A percentile compares a stretch with the other conserved stretches of the same genome.
Evolutionary conservation across 1,140 invertebrate species (phyloP).

Genomic region (Pseudomyrmex sp.): DNA sequence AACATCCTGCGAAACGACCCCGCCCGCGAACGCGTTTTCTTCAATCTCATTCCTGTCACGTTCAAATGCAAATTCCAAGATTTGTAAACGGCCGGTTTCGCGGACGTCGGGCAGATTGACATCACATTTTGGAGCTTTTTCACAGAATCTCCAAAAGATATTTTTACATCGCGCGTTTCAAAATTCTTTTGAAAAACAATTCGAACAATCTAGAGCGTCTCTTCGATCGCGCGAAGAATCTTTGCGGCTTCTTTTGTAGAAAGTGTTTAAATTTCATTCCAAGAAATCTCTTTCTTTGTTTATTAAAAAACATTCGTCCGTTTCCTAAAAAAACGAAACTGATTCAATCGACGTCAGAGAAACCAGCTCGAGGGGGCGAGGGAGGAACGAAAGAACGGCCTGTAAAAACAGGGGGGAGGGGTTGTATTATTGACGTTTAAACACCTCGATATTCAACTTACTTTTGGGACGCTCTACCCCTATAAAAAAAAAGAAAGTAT

Average conservation of each 20-base stretch:
- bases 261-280: no score
- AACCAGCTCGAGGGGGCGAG: slow-evolving; percentile 3
- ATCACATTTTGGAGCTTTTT: not conserved
- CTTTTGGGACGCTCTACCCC: slow-evolving; percentile 86
- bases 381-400: slow-evolving; percentile 71
- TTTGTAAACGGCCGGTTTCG: slow-evolving; percentile 11
- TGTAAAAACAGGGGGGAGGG: slow-evolving; percentile 70
- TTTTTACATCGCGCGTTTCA: no score
- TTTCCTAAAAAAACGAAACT: not conserved
- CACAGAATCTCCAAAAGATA: no score
- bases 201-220: no score
- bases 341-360: slow-evolving; percentile 44
- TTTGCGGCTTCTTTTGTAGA: no score
- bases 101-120: slow-evolving; percentile 5
- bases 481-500: slow-evolving; percentile 84
- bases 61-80: slow-evolving; percentile 29
- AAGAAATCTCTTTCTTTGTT: not conserved
- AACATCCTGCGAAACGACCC: not conserved
- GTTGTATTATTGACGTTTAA: slow-evolving; percentile 83
- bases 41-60: slow-evolving; percentile 47
- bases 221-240: no score
- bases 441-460: slow-evolving; percentile 83
- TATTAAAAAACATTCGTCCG: not conserved
- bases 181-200: no score
- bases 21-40: not conserved